Evolutionary conservation across 1,140 invertebrate genomes (phyloP), one percentile per base, ranked within the genome.

Genomic region (Cheumatopsyche charites): DNA sequence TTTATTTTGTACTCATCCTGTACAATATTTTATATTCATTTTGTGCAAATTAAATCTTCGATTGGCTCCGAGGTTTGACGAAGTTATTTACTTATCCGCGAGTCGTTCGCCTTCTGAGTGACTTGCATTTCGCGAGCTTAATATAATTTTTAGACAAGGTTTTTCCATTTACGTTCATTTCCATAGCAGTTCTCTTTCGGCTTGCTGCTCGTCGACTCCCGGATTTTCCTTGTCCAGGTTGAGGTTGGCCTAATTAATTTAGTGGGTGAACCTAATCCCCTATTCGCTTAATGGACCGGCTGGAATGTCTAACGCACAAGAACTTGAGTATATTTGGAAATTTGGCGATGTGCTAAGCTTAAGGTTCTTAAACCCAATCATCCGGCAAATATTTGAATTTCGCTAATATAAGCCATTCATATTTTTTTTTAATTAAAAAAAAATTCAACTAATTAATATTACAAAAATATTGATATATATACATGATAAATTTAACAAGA

Each of bases 111-210:
- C 9, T 36, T 47, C 43, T 3, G 15, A 47, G 15, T 15, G 43
- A 47, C 15, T 15, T 6, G 11, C 2, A 47, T 13, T 47, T 13
- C 4, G 9, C 29, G 43, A 1, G 19, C 9, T 58, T 58, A 42
- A 58, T 58, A 58, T 58, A 23, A 58, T 58, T 19, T 23, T 58
- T n/a, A 13, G 21, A 58, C 55, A 58, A 1, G 55, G 23, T 17
- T 58, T 58, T 58, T 58, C 55, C 55, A 58, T 58, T 58, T 58
- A 11, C 55, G 25, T 58, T 58, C 2, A 25, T 58, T 58, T 58
- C 13, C 55, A 25, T 7, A 23, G 19, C 21, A 23, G 21, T 13
- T 11, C 4, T 55, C 21, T 58, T 25, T 23, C 21, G 21, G 29
- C 9, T 9, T 9, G 12, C 21, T 25, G 21, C 55, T 9, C 21